phyloP scores from a whole-genome alignment of 2,888 invertebrate genomes.

The Ennomos fuscantarius region DNA sequence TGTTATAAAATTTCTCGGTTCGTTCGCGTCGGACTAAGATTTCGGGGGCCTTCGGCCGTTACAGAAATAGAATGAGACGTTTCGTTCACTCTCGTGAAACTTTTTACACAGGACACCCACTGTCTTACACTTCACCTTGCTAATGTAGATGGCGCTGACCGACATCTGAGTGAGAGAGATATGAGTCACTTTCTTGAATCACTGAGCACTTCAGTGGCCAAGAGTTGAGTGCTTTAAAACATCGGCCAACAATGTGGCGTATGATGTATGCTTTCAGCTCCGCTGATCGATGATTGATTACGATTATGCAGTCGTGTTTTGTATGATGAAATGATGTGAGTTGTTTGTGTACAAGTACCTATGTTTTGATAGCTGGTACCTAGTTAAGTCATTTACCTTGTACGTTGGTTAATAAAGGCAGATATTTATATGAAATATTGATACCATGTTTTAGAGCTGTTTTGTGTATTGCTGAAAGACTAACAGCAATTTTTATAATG shows the following conservation, averaged over 20 bases:
- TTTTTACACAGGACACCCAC: slow-evolving; percentile 79
- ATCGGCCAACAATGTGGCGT: slow-evolving; percentile 39
- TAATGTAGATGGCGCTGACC: slow-evolving; percentile 79
- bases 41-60: slow-evolving; percentile 69
- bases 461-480: too few relatives aligned
- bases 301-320: slow-evolving; percentile 5
- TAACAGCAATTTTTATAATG: too few relatives aligned
- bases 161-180: slow-evolving; percentile 56
- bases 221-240: slow-evolving; percentile 36
- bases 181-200: slow-evolving; percentile 64
- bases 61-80: slow-evolving; percentile 80
- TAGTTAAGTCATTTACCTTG: too few relatives aligned
- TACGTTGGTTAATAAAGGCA: too few relatives aligned
- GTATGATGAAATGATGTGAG: neutral
- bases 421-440: too few relatives aligned
- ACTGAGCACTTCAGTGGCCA: slow-evolving; percentile 44
- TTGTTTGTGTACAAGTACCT: too few relatives aligned
- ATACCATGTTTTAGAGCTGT: too few relatives aligned
- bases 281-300: slow-evolving; percentile 34
- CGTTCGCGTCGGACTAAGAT: slow-evolving; percentile 53
- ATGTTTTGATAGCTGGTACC: too few relatives aligned
- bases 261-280: slow-evolving; percentile 50
- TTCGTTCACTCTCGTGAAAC: slow-evolving; percentile 80
- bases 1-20: slow-evolving; percentile 63
- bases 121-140: slow-evolving; percentile 81